Evolutionary conservation across 2,797 vertebrate species (phyloP).

Genomic region (Echeneis naucrates): DNA sequence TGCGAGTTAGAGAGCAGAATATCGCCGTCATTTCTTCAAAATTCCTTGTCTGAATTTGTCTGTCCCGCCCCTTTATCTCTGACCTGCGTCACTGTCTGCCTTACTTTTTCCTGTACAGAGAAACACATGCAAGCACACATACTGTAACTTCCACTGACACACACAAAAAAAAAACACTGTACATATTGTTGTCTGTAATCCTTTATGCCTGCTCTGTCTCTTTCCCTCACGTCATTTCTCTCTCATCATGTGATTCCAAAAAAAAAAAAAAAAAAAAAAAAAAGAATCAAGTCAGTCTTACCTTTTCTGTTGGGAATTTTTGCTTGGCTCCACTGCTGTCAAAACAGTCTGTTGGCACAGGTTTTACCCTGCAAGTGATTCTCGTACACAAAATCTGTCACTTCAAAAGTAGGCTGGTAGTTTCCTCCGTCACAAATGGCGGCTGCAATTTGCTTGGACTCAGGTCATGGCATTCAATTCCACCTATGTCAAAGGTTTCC

Average conservation of each 20-base stretch:
- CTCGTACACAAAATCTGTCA: slow-evolving; percentile 22
- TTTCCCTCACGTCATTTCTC: slow-evolving; percentile 21
- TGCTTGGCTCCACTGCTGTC: slow-evolving; percentile 43
- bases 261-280: slow-evolving; percentile 46
- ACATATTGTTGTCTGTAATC: slow-evolving; percentile 38
- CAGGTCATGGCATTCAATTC: not conserved
- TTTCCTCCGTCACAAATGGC: not conserved
- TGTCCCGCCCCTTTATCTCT: slow-evolving; percentile 31
- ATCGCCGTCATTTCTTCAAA: slow-evolving; percentile 50
- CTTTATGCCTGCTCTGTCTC: slow-evolving; percentile 10
- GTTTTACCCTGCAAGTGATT: slow-evolving; percentile 21
- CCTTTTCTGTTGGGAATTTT: slow-evolving; percentile 40
- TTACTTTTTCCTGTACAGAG: slow-evolving; percentile 44
- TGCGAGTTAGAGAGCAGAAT: not conserved
- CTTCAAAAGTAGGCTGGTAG: slow-evolving; percentile 11
- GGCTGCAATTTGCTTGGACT: slow-evolving; percentile 27
- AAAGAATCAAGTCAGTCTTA: slow-evolving; percentile 22
- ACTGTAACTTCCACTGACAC: slow-evolving; percentile 47
- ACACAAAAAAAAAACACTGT: slow-evolving; percentile 44
- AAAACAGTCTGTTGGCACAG: slow-evolving; percentile 58
- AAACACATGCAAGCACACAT: slow-evolving; percentile 53
- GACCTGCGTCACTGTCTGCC: slow-evolving; percentile 65
- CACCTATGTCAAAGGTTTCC: not conserved
- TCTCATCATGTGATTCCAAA: slow-evolving; percentile 60
- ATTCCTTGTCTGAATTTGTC: slow-evolving; percentile 60